phyloP scores from a whole-genome alignment of 2,797 vertebrate genomes.

The Acropternis orthonyx region DNA sequence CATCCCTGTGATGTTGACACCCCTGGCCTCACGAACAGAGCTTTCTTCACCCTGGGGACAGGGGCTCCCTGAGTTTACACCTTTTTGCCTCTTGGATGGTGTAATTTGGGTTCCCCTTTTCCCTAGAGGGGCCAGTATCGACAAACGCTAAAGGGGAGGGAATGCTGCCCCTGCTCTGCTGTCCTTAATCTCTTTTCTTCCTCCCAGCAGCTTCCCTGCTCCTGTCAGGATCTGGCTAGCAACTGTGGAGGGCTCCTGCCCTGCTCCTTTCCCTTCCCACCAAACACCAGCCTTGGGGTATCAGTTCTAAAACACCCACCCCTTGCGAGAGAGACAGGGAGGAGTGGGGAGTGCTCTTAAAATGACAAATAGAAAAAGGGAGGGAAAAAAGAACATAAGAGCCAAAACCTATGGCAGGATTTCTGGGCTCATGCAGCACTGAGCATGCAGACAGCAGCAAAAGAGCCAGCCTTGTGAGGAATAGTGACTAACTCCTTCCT shows the following conservation, averaged over 20 bases:
- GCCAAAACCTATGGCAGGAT: not conserved
- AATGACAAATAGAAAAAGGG: not conserved
- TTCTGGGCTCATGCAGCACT: not conserved
- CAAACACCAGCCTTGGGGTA: not conserved
- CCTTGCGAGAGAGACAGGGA: not conserved
- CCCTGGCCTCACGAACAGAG: accelerated
- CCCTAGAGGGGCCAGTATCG: too few species aligned
- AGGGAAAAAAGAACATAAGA: not conserved
- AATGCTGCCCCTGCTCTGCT: not conserved
- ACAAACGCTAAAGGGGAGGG: not conserved
- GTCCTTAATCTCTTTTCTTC: not conserved
- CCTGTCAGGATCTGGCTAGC: not conserved
- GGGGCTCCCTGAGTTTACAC: not conserved
- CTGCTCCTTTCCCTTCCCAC: not conserved
- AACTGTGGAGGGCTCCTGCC: not conserved
- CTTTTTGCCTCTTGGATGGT: not conserved
- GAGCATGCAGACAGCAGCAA: not conserved
- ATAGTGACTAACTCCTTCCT: not conserved
- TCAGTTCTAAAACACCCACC: not conserved
- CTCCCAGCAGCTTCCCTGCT: not conserved
- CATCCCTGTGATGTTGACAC: accelerated
- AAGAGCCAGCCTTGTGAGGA: not conserved
- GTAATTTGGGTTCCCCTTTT: not conserved
- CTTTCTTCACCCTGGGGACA: not conserved
- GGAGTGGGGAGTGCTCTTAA: not conserved